phyloP scores from a whole-genome alignment of 2,888 invertebrate species.

The Parnassius glacialis region DNA sequence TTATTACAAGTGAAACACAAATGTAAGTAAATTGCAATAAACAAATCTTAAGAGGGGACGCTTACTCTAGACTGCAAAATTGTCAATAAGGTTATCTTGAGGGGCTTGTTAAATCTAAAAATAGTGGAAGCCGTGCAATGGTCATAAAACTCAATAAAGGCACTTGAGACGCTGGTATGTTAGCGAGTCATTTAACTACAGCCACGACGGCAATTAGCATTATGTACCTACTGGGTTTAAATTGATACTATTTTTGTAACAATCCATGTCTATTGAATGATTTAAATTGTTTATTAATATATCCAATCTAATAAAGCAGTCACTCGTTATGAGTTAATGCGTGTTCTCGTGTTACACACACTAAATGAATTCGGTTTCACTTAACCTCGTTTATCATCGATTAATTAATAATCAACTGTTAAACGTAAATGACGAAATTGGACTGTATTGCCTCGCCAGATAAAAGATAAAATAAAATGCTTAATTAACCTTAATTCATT shows the following conservation, averaged over 20 bases:
- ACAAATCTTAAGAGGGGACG: slow-evolving; percentile 1
- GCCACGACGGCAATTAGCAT: slow-evolving; percentile 3
- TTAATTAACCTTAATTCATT: slow-evolving; percentile 30
- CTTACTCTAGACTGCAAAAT: slow-evolving; percentile 12
- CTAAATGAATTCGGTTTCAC: slow-evolving; percentile 18
- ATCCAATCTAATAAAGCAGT: background rate
- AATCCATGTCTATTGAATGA: background rate
- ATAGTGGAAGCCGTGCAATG: slow-evolving; percentile 16
- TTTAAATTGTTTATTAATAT: background rate
- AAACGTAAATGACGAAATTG: slow-evolving; percentile 12
- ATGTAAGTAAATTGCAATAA: slow-evolving; percentile 2
- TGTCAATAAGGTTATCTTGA: slow-evolving; percentile 17
- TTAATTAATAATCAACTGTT: slow-evolving; percentile 21
- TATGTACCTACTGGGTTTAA: background rate
- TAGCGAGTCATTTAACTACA: slow-evolving; percentile 15
- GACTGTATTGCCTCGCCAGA: slow-evolving; percentile 23
- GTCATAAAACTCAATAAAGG: slow-evolving; percentile 25
- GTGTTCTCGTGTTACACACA: slow-evolving; percentile 16
- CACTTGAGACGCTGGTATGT: slow-evolving; percentile 23
- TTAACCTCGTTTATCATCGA: slow-evolving; percentile 20
- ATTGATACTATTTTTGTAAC: slow-evolving; percentile 5
- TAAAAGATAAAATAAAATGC: slow-evolving; percentile 26
- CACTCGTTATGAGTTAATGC: slow-evolving; percentile 1
- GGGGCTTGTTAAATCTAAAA: slow-evolving; percentile 18
- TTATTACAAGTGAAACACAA: slow-evolving; percentile 3